phyloP scores from a whole-genome alignment of 2,888 invertebrate species.

The Drosophila greeni region DNA sequence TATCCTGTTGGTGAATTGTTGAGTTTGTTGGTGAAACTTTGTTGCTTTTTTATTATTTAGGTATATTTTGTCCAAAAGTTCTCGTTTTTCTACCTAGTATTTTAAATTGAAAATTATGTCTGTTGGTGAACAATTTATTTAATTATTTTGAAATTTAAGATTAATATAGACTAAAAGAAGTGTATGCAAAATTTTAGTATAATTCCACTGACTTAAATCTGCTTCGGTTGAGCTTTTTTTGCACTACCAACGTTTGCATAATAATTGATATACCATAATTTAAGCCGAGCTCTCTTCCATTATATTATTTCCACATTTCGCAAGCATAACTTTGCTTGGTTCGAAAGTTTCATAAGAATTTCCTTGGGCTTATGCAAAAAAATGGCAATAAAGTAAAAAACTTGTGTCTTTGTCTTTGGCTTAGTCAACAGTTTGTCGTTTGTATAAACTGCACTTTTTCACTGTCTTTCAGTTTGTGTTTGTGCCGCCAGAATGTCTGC shows the following conservation, averaged over 20 bases:
- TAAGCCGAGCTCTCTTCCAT: constrained; percentile 17
- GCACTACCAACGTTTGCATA: constrained; percentile 15
- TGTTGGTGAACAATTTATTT: too few relatives aligned
- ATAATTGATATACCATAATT: constrained; percentile 45
- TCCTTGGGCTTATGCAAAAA: constrained; percentile 51
- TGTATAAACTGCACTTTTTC: constrained; percentile 8
- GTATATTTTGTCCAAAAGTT: too few relatives aligned
- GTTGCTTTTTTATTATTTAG: too few relatives aligned
- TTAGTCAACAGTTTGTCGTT: constrained; percentile 29
- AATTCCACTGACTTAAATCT: background rate
- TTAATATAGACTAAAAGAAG: too few relatives aligned
- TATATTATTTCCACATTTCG: constrained; percentile 25
- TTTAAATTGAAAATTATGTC: too few relatives aligned
- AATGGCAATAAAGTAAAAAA: constrained; percentile 21
- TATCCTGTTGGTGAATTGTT: background rate
- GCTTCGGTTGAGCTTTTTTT: constrained; percentile 6
- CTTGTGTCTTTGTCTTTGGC: constrained; percentile 20
- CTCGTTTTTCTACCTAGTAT: too few relatives aligned
- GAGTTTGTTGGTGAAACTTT: background rate
- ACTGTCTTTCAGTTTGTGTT: constrained; percentile 18
- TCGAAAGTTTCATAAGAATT: constrained; percentile 50
- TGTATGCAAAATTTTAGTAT: background rate
- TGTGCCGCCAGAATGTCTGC: constrained; percentile 41
- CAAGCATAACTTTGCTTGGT: constrained; percentile 47
- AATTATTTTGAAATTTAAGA: too few relatives aligned